Base-by-base conservation (phyloP, 2,113 vertebrate species). In the Syngnathus scovelli region DNA sequence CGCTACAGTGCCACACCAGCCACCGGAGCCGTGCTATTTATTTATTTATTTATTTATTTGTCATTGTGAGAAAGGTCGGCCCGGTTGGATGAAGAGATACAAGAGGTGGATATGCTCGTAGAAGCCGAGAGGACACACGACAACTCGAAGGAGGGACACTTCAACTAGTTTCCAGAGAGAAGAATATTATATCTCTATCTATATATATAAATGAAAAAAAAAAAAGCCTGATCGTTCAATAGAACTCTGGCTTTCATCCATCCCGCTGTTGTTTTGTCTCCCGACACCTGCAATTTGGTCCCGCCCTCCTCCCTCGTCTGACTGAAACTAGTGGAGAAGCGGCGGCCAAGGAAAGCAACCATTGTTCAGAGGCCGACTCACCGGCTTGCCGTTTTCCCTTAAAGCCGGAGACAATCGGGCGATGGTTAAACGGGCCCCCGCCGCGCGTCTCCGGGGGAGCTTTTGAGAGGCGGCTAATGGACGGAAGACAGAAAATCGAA, bases 401-500 rank as follows among this genome's bases (percentile, higher is more conserved):
- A 70, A 70, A 75, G 71, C 52, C 23, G 0, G 33, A 39, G 48
- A 71, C 46, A 37, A 72, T 36, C 16, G 21, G 61, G 61, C 61
- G 75, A 78, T 41, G 18, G 60, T 64, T 70, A 72, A 65, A 69
- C 0, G 13, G 38, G 66, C n/a, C 69, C 68, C 41, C 1, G 10
- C 54, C 10, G 54, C 13, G 18, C 60, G 11, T 68, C 63, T 58
- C 70, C 5, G 11, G 38, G 59, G 61, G 61, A 38, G 6, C 10
- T 15, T 23, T 68, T 59, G 19, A 43, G 56, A 66, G 46, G 1
- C 1, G 21, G 43, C 59, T 56, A 38, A 70, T 62, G 74, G 70
- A 69, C 64, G 21, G 61, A 56, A 33, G 70, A 68, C 69, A 71
- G 64, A 48, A 75, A 66, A 72, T 70, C 61, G 56, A 63, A 76